phyloP scores from a whole-genome alignment of 1,140 invertebrate genomes.

The Ctenoplectra terminalis region DNA sequence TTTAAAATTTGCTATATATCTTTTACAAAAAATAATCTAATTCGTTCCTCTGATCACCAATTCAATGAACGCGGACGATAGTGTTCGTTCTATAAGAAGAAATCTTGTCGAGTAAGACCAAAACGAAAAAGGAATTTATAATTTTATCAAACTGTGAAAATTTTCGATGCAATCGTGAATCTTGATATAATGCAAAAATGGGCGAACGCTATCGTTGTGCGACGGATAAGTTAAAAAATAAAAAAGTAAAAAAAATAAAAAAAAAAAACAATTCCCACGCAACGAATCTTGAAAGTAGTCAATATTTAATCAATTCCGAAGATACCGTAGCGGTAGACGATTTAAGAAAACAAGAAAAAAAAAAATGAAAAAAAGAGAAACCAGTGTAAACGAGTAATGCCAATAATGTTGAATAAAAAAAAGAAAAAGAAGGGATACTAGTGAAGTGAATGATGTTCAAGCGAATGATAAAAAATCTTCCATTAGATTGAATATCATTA shows the following conservation, averaged over 20 bases:
- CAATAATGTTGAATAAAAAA: slow-evolving; percentile 25
- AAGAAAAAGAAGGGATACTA: slow-evolving; percentile 29
- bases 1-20: no score
- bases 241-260: slow-evolving; percentile 59
- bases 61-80: slow-evolving; percentile 45
- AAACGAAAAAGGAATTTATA: slow-evolving; percentile 18
- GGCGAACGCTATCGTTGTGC: slow-evolving; percentile 35
- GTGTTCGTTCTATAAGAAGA: slow-evolving; percentile 11
- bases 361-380: not conserved
- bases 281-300: slow-evolving; percentile 78
- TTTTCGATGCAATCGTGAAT: slow-evolving; percentile 25
- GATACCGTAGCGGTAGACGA: slow-evolving; percentile 59
- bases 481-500: slow-evolving; percentile 58
- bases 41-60: slow-evolving; percentile 28
- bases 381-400: slow-evolving; percentile 11
- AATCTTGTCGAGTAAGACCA: not conserved
- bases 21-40: not conserved
- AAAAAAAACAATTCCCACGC: slow-evolving; percentile 67
- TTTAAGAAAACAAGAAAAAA: slow-evolving; percentile 33
- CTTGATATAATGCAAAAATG: not conserved
- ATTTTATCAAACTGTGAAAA: slow-evolving; percentile 18
- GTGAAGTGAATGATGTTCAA: slow-evolving; percentile 45
- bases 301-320: slow-evolving; percentile 71
- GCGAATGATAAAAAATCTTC: slow-evolving; percentile 61
- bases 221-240: slow-evolving; percentile 1